A percentile compares a stretch with the other conserved stretches of the same genome.
phyloP scores from a whole-genome alignment of 2,888 invertebrate genomes.

The Rambutsinella grinnellia region DNA sequence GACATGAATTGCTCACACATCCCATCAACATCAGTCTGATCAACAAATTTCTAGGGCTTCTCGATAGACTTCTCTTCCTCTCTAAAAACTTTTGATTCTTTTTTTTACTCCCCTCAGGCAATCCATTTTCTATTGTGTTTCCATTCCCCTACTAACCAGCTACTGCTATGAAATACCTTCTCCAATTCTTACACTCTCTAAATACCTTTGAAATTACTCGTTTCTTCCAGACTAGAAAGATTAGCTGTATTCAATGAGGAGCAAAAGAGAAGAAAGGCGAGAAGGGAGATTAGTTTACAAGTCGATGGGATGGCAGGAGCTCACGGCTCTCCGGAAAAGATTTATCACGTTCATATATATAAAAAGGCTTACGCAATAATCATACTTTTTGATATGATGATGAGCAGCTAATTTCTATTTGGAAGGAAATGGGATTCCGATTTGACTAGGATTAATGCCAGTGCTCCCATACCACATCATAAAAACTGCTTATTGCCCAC shows the following conservation, averaged over 20 bases:
- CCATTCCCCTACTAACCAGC: background rate
- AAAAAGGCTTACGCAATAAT: background rate
- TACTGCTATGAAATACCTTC: background rate
- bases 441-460: conserved; percentile 27
- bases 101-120: conserved; percentile 39
- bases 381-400: background rate
- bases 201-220: conserved; percentile 42
- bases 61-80: too few relatives aligned
- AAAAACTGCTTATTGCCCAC: too few relatives aligned
- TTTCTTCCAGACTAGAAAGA: conserved; percentile 16
- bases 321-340: too few relatives aligned
- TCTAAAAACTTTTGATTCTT: background rate
- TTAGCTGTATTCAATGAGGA: conserved; percentile 23
- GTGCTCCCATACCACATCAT: background rate
- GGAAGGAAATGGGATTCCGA: conserved; percentile 20
- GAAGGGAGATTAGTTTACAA: background rate
- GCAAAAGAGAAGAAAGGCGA: background rate
- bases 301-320: too few relatives aligned
- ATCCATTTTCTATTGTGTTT: background rate
- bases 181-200: conserved; percentile 47
- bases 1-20: conserved; percentile 41
- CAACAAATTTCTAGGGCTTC: conserved; percentile 41
- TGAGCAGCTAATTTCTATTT: conserved; percentile 22
- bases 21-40: conserved; percentile 26
- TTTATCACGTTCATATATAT: too few relatives aligned